Conservation (phyloP, 2,888 invertebrate species). For the Phasia obesa region DNA sequence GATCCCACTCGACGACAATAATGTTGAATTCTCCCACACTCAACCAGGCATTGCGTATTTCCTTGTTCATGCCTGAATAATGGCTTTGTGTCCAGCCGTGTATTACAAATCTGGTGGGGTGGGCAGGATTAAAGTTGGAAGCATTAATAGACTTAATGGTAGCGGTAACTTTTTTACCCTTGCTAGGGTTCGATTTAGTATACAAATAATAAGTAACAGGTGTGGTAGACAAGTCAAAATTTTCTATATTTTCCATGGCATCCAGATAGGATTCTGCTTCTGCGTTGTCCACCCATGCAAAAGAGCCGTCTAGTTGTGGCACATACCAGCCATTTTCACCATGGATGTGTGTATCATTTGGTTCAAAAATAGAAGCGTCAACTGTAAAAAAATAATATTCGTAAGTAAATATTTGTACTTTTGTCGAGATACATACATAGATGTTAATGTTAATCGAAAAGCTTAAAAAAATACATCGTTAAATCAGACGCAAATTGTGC, state of each 20-base stretch:
- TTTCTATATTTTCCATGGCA: conserved; percentile 70
- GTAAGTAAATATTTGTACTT: too few relatives aligned
- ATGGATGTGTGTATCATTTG: conserved; percentile 50
- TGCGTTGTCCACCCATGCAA: conserved; percentile 61
- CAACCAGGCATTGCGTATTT: conserved; percentile 83
- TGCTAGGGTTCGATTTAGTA: conserved; percentile 75
- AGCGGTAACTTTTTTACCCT: conserved; percentile 72
- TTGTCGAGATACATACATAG: too few relatives aligned
- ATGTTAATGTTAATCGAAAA: too few relatives aligned
- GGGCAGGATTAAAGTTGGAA: conserved; percentile 72
- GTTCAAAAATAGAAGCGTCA: conserved; percentile 14
- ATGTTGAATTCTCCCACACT: conserved; percentile 85
- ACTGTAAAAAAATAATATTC: too few relatives aligned
- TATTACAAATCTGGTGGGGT: conserved; percentile 79
- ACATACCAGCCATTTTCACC: conserved; percentile 73
- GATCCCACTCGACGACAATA: conserved; percentile 85
- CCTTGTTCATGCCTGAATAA: conserved; percentile 74
- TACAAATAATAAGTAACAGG: conserved; percentile 74
- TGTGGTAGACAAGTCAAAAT: neutral
- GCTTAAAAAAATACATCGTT: too few relatives aligned
- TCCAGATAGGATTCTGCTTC: conserved; percentile 16
- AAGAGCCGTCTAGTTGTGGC: conserved; percentile 65
- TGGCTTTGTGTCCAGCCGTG: conserved; percentile 85
- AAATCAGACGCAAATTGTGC: too few relatives aligned
- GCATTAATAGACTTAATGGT: conserved; percentile 61